Percentiles rank a stretch among this genome's conserved stretches.
Conservation (phyloP, 2,888 invertebrate genomes). For the Amiota mariae region DNA sequence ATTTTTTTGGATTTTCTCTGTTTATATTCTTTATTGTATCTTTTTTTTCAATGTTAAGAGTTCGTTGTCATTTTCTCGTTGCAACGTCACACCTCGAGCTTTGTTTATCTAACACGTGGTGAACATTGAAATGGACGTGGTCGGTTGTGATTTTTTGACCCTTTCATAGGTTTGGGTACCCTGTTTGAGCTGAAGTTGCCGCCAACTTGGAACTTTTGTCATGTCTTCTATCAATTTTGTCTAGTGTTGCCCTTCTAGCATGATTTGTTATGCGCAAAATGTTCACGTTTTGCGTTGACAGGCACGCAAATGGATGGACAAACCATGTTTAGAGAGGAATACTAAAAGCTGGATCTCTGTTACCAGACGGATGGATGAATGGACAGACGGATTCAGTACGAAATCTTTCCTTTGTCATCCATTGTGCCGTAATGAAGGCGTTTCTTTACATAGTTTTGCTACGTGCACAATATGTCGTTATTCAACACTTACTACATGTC, state of each 20-base stretch:
- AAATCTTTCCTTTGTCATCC: too few relatives aligned
- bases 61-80: neutral
- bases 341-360: too few relatives aligned
- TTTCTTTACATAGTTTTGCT: constrained; percentile 22
- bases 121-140: constrained; percentile 21
- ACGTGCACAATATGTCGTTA: constrained; percentile 28
- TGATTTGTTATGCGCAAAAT: constrained; percentile 70
- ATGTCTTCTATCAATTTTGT: constrained; percentile 29
- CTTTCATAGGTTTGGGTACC: constrained; percentile 3
- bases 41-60: neutral
- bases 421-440: constrained; percentile 29
- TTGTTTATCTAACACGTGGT: constrained; percentile 23
- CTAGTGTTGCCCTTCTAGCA: constrained; percentile 43
- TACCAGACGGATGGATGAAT: too few relatives aligned
- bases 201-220: constrained; percentile 23
- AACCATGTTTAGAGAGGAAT: too few relatives aligned
- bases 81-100: constrained; percentile 13
- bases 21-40: neutral
- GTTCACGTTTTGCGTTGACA: constrained; percentile 63
- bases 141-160: constrained; percentile 29
- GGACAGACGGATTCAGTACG: too few relatives aligned
- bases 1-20: constrained; percentile 27
- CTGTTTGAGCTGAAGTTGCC: neutral
- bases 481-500: too few relatives aligned
- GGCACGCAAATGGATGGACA: constrained; percentile 17